phyloP scores from a whole-genome alignment of 2,888 invertebrate genomes.

The Dexiosoma caninum region DNA sequence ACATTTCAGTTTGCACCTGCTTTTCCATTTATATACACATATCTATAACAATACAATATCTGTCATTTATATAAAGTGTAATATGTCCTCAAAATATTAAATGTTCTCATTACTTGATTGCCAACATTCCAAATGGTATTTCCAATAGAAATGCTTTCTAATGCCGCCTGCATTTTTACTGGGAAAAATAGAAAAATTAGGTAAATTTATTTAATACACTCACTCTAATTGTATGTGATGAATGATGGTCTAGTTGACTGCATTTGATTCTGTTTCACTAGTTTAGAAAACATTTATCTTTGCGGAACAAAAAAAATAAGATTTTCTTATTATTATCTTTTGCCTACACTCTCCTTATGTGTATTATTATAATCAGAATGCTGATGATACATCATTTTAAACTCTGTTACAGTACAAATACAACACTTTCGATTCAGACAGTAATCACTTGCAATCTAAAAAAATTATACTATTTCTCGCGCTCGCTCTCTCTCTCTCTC shows the following conservation, averaged over 20 bases:
- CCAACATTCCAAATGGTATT: neutral
- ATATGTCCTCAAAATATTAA: no score
- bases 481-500: no score
- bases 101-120: no score
- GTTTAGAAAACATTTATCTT: conserved; percentile 1
- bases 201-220: neutral
- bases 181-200: conserved; percentile 33
- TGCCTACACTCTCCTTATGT: conserved; percentile 15
- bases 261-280: neutral
- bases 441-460: conserved; percentile 46
- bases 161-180: neutral
- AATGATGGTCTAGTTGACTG: neutral
- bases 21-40: no score
- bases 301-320: neutral
- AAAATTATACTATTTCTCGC: conserved; percentile 8
- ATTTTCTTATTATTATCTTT: neutral
- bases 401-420: conserved; percentile 15
- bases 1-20: no score
- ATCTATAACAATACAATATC: no score
- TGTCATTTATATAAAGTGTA: no score
- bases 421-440: conserved; percentile 58
- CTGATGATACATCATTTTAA: conserved; percentile 43
- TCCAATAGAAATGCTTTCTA: neutral
- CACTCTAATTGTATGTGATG: conserved; percentile 23
- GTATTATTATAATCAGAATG: conserved; percentile 21